phyloP scores from a whole-genome alignment of 2,797 vertebrate genomes.

The Pristis pectinata region DNA sequence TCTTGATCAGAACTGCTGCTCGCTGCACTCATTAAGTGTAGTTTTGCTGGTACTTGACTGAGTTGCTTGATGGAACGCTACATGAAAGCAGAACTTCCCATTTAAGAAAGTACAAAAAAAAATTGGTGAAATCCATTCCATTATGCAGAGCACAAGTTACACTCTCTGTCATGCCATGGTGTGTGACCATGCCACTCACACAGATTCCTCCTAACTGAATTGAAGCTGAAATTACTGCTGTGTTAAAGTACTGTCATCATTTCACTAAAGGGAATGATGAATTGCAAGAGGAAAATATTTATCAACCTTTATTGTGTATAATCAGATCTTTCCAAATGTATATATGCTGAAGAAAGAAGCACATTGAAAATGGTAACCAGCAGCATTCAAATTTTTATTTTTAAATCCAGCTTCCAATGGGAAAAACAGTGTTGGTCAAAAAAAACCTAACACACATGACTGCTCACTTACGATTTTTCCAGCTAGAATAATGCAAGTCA shows the following conservation, averaged over 20 bases:
- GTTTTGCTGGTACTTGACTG: neutral
- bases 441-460: neutral
- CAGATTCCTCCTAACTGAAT: neutral
- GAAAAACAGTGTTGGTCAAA: no score
- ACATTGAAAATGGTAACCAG: neutral
- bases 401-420: neutral
- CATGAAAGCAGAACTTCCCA: neutral
- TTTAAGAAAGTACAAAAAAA: slow-evolving; percentile 14
- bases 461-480: neutral
- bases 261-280: neutral
- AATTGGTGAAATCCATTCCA: neutral
- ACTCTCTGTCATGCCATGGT: neutral
- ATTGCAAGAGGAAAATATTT: neutral
- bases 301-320: no score
- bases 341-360: neutral
- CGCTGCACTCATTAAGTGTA: neutral
- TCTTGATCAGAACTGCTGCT: neutral
- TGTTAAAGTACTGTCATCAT: neutral
- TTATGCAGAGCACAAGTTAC: neutral
- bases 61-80: neutral
- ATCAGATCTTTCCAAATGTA: neutral
- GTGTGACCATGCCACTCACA: neutral
- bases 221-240: neutral
- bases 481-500: neutral
- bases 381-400: neutral